These are phyloP conservation scores for Araneus ventricosus DNA, from an alignment of 1,140 invertebrate genomes.

Conservation along the genomic window DNA sequence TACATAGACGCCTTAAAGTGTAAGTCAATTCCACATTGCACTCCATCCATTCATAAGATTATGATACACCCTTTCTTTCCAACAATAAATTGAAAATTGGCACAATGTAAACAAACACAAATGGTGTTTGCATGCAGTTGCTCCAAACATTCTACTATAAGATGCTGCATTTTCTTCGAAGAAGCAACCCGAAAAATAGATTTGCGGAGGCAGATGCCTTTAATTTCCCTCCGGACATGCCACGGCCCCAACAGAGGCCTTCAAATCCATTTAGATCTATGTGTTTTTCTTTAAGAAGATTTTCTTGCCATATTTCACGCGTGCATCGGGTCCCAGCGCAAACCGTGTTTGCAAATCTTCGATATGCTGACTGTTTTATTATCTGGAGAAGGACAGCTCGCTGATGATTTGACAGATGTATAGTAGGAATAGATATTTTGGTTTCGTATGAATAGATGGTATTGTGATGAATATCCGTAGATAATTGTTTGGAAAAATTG, in stretches of 20 bases:
- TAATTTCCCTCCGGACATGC: slow-evolving; percentile 9
- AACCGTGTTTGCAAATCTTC: too few species aligned
- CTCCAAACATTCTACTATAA: neutral
- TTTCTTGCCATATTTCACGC: neutral
- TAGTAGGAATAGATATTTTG: too few species aligned
- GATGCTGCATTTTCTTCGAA: neutral
- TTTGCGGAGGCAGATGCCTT: neutral
- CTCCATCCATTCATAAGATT: neutral
- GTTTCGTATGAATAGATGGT: too few species aligned
- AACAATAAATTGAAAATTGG: neutral
- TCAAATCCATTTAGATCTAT: slow-evolving; percentile 9
- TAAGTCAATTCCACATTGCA: neutral
- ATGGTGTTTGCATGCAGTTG: neutral
- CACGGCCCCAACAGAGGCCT: neutral
- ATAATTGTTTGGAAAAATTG: too few species aligned
- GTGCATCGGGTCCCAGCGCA: neutral
- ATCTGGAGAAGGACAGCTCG: too few species aligned
- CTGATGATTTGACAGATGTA: too few species aligned
- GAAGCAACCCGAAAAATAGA: neutral
- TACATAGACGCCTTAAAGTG: neutral
- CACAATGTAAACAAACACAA: neutral
- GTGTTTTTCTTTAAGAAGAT: slow-evolving; percentile 12
- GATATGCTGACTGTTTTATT: too few species aligned
- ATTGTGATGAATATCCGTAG: too few species aligned
- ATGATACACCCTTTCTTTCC: neutral